Conservation (phyloP, 2,113 vertebrate species). For the Prionailurus bengalensis region DNA sequence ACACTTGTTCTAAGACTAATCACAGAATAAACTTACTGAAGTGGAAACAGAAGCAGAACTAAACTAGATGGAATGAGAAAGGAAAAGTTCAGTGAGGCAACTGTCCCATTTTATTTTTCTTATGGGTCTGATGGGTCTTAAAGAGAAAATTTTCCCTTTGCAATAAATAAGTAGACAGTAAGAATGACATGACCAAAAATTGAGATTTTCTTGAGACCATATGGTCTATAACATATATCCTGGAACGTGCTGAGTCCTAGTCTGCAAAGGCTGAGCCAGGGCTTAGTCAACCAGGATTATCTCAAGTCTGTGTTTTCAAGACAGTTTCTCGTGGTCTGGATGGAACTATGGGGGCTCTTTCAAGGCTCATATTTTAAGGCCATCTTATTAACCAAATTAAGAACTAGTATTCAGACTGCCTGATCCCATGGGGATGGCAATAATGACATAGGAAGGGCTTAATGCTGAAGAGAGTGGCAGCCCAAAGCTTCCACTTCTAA, state of each 20-base stretch:
- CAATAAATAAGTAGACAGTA: neutral
- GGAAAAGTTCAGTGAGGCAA: neutral
- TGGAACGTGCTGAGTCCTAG: neutral
- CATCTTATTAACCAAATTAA: neutral
- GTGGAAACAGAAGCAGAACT: neutral
- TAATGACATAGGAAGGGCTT: neutral
- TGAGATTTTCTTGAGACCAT: neutral
- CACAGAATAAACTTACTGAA: neutral
- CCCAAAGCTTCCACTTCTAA: neutral
- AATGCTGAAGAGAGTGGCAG: neutral
- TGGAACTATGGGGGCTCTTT: neutral
- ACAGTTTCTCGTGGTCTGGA: neutral
- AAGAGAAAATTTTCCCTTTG: constrained; percentile 5
- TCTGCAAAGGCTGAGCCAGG: neutral
- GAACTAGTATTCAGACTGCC: neutral
- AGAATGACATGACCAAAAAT: neutral
- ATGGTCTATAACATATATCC: neutral
- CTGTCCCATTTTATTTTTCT: neutral
- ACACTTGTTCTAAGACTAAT: neutral
- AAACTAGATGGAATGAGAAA: neutral
- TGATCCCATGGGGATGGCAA: neutral
- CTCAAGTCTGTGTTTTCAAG: neutral
- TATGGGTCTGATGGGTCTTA: neutral
- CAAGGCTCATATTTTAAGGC: neutral
- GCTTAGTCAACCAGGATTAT: neutral